phyloP scores from a whole-genome alignment of 2,888 invertebrate genomes.

The Clostera curtula region DNA sequence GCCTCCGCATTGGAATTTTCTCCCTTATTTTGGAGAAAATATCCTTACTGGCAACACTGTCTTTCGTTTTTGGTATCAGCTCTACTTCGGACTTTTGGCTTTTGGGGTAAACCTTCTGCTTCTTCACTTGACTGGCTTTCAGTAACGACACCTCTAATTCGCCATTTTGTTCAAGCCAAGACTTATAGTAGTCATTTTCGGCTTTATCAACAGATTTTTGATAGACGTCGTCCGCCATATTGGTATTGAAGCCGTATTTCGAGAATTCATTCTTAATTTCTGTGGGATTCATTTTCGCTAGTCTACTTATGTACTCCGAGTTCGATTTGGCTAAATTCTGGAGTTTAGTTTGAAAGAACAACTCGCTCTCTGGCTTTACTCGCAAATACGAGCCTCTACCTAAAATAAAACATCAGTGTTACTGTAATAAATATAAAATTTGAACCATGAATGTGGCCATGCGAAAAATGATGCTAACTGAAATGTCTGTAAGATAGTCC shows the following conservation, averaged over 20 bases:
- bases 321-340: slow-evolving; percentile 55
- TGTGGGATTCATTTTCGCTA: slow-evolving; percentile 56
- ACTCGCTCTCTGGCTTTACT: slow-evolving; percentile 62
- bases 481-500: slow-evolving; percentile 71
- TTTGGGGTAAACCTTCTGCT: slow-evolving; percentile 36
- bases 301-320: slow-evolving; percentile 47
- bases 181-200: slow-evolving; percentile 65
- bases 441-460: slow-evolving; percentile 65
- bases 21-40: slow-evolving; percentile 43
- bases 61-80: slow-evolving; percentile 52
- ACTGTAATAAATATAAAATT: slow-evolving; percentile 12
- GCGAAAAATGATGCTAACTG: slow-evolving; percentile 31
- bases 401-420: slow-evolving; percentile 31
- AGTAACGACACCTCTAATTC: slow-evolving; percentile 64
- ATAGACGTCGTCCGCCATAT: slow-evolving; percentile 32
- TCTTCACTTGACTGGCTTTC: slow-evolving; percentile 50
- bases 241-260: slow-evolving; percentile 58
- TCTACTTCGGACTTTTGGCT: slow-evolving; percentile 59
- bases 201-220: slow-evolving; percentile 38
- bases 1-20: slow-evolving; percentile 42
- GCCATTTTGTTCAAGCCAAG: slow-evolving; percentile 67
- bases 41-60: slow-evolving; percentile 36
- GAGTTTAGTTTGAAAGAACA: slow-evolving; percentile 58
- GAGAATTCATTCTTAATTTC: slow-evolving; percentile 59
- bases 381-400: slow-evolving; percentile 43